Evolutionary conservation across 1,140 invertebrate species (phyloP).

Genomic region (Cotesia vestalis): DNA sequence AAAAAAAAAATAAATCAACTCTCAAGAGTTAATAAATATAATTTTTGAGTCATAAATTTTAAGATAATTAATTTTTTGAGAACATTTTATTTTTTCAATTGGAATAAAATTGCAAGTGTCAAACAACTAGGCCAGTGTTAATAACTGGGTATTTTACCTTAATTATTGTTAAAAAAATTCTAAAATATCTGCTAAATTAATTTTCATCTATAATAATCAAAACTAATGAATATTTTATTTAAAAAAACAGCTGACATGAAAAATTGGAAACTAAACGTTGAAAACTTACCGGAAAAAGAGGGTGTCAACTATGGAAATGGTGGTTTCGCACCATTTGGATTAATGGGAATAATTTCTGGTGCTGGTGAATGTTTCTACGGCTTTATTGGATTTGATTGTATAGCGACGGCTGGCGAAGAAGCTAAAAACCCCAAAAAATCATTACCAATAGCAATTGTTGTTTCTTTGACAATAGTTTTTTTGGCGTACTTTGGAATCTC

Average conservation of each 20-base stretch:
- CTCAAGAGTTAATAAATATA: no score
- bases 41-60: no score
- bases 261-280: constrained; percentile 76
- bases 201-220: no score
- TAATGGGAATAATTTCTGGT: constrained; percentile 81
- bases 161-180: no score
- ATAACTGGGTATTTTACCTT: no score
- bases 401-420: constrained; percentile 86
- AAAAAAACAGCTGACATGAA: constrained; percentile 62
- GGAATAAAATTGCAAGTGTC: no score
- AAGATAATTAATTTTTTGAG: no score
- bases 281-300: constrained; percentile 53
- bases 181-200: no score
- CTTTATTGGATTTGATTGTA: constrained; percentile 90
- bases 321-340: constrained; percentile 85
- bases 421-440: constrained; percentile 87
- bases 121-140: no score
- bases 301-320: constrained; percentile 70
- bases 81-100: no score
- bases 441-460: constrained; percentile 88
- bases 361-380: constrained; percentile 92
- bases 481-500: constrained; percentile 89
- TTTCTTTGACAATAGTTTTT: constrained; percentile 84
- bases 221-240: no score
- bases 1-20: no score